Evolutionary conservation across 2,113 vertebrate genomes (phyloP), one percentile per base, ranked within the genome.

Genomic region (Okapia johnstoni): DNA sequence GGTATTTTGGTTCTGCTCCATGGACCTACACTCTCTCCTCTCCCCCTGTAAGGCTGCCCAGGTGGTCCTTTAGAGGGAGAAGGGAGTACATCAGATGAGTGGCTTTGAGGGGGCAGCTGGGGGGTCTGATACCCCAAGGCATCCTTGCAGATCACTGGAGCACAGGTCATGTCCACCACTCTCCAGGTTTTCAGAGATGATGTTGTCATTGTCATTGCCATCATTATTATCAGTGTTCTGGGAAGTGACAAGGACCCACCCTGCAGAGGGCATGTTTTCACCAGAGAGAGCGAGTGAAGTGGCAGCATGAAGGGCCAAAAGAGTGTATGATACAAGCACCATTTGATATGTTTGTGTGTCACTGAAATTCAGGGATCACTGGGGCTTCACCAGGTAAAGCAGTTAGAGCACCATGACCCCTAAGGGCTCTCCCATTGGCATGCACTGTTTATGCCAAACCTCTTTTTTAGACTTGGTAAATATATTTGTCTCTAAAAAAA

Each of bases 401-500:
- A 48, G 2, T 63, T 76, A 80, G 28, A 76, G 19, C n/a, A 54
- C 61, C 15, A 13, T 30, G 77, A 73, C 21, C 28, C 73, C 57
- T 73, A 25, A 13, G 36, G 26, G 3, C 25, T 88, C 6, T 90
- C 57, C 88, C 46, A 15, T 21, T 80, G 84, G 28, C 16, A 50
- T 2, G 6, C 3, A 70, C 58, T 46, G 36, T 66, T 21, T 85
- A 19, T 83, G 40, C 46, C 76, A 61, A n/a, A 94, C 19, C 93
- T 33, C 43, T 79, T 91, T 73, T 79, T 88, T 85, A 55, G 54
- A 96, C 30, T 77, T 91, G 43, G 26, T 66, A 60, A 73, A 88
- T 83, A 55, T 94, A 46, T 92, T 84, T 92, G n/a, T 93, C 87
- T 88, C 66, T 88, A 73, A 96, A 85, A 96, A 88, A 30, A 73